Base-by-base conservation (phyloP, 2,113 vertebrate genomes). In the Lampris megalopsis region DNA sequence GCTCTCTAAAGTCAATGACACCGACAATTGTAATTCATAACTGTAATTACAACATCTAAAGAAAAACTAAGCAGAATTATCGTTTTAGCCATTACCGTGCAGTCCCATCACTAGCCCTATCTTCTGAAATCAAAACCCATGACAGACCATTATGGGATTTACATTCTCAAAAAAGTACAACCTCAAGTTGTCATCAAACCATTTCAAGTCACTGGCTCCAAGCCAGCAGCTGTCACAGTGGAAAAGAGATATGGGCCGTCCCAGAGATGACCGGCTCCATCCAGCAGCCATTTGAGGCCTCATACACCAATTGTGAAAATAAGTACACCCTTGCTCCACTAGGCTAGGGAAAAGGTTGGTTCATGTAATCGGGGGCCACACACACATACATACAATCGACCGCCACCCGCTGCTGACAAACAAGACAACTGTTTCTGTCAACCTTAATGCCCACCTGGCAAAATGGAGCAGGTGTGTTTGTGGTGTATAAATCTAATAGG, bases 251-350 rank as follows among this genome's bases (percentile, higher is more conserved):
- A 68, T 13, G 52, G 71, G 66, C 71, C 78, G 50, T 71, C 88
- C 65, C 73, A 50, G 63, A 77, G 77, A 73, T 68, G 79, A 79
- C 82, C 74, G 71, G 61, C 71, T 77, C 75, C n/a, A 45, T 42
- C 80, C 63, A 36, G 37, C 41, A 47, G 69, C 82, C 90, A 73
- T 85, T 75, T 76, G 72, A 88, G 75, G 74, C 77, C 85, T 61
- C 41, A 81, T 74, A 63, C 11, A 64, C 59, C 90, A 91, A 91
- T 89, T 91, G 91, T 86, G 86, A 87, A 90, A 91, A 91, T 86
- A 92, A 79, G 79, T 62, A 75, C 87, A 87, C 77, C 62, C 74
- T 59, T 62, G 45, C 68, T 71, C 59, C 71, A 24, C 40, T 73
- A 77, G 60, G 83, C 40, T 73, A 77, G 60, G 83, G 68, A 77